Percentiles rank a stretch among this genome's conserved stretches.
phyloP scores from a whole-genome alignment of 2,113 vertebrate genomes.

The Pavo muticus region DNA sequence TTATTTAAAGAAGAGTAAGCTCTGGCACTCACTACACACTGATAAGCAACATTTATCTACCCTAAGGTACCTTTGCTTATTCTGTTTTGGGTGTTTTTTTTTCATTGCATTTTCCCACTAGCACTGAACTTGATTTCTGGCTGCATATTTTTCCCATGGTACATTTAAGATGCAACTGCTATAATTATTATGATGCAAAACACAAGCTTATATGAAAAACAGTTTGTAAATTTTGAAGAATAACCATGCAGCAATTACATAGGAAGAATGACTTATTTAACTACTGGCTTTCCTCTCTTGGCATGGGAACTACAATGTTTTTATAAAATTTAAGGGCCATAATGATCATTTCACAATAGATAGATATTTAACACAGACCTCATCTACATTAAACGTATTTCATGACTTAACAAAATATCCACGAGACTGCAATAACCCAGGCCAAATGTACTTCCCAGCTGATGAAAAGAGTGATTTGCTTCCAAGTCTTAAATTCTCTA shows the following conservation, averaged over 20 bases:
- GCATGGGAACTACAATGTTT: neutral
- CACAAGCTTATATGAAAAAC: slow-evolving; percentile 19
- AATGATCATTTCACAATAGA: neutral
- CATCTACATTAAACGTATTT: neutral
- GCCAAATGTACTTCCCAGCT: neutral
- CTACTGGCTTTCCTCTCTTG: neutral
- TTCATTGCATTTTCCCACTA: slow-evolving; percentile 39
- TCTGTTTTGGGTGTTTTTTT: neutral
- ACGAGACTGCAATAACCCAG: neutral
- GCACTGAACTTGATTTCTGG: slow-evolving; percentile 41
- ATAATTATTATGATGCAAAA: slow-evolving; percentile 40
- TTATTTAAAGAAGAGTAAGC: neutral
- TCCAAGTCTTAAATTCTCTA: neutral
- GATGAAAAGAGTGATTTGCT: neutral
- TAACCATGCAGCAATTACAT: slow-evolving; percentile 31
- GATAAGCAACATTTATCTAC: slow-evolving; percentile 36
- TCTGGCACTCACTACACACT: neutral
- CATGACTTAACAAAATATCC: neutral
- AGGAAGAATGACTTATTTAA: slow-evolving; percentile 22
- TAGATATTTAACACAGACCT: neutral
- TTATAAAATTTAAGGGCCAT: neutral
- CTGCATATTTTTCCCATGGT: slow-evolving; percentile 39
- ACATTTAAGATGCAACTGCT: slow-evolving; percentile 48
- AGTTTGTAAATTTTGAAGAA: slow-evolving; percentile 6
- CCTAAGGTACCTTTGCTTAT: neutral